A percentile compares a stretch with the other conserved stretches of the same genome.
Evolutionary conservation across 1,140 invertebrate species (phyloP).

Genomic region (Cotesia typhae): DNA sequence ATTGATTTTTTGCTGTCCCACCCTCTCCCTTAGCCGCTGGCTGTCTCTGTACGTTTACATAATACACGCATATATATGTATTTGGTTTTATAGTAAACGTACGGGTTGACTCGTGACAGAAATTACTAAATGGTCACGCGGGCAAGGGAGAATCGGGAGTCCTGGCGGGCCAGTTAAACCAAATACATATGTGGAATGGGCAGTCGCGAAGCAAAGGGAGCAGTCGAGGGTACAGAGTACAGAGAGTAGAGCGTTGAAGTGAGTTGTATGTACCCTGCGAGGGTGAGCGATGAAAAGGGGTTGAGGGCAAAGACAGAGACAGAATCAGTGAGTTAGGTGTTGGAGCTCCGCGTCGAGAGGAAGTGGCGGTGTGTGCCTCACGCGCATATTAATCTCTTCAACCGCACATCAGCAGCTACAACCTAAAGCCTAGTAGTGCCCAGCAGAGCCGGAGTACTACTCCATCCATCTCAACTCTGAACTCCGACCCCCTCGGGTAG

Average conservation of each 20-base stretch:
- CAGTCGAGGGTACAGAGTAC: neutral
- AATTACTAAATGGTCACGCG: constrained; percentile 58
- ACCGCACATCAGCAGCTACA: constrained; percentile 60
- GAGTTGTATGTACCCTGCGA: neutral
- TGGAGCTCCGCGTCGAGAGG: constrained; percentile 7
- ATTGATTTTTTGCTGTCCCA: no score
- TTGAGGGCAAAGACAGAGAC: constrained; percentile 15
- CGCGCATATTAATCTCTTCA: constrained; percentile 64
- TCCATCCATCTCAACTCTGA: no score
- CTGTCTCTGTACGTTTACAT: neutral
- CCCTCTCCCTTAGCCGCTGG: no score
- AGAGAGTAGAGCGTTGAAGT: no score
- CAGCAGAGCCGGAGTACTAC: constrained; percentile 47
- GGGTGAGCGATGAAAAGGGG: neutral
- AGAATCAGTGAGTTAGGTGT: neutral
- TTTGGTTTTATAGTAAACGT: constrained; percentile 39
- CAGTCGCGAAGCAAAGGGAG: constrained; percentile 23
- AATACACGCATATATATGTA: constrained; percentile 18
- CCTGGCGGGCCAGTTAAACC: constrained; percentile 22
- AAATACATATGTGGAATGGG: constrained; percentile 12
- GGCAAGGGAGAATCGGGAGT: constrained; percentile 35
- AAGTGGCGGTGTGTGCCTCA: constrained; percentile 43
- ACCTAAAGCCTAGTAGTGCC: neutral
- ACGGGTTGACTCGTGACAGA: constrained; percentile 63
- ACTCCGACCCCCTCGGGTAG: no score